Evolutionary conservation across 1,140 invertebrate genomes (phyloP), one percentile per base, ranked within the genome.

Genomic region (Drosophila lacteicornis): DNA sequence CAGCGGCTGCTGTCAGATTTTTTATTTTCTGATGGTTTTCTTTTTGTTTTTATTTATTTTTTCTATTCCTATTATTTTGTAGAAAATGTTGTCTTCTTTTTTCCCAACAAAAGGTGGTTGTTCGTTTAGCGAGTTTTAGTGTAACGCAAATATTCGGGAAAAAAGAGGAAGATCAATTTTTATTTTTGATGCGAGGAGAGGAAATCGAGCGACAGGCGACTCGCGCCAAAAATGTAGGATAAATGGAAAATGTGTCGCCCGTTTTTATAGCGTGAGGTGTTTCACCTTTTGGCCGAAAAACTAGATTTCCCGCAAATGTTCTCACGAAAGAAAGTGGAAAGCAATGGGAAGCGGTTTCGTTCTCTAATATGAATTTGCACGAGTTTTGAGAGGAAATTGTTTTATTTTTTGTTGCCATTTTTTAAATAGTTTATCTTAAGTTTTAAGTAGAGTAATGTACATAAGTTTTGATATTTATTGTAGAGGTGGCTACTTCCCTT

Each of bases 261-360:
- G 51, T 69, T 75, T 76, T 76, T 69, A 70, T 69, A 38, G 67
- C 49, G 19, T 57, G 80, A 75, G 83, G 83, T 87, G 71, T 87
- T 83, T 88, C 84, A 87, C 83, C 83, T 87, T 80, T 71, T 87
- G 67, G 58, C 79, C 70, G 67, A 62, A 73, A 30, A 82, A 68
- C 56, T 78, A 62, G 42, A 50, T 57, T n/a, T n/a, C 43, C 50
- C n/a, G 58, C 36, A 15, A 63, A 40, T 47, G 33, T 27, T 5
- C 36, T 56, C 36, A 22, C 53, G 13, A 51, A 46, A 15, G 15
- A 47, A 46, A 12, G 22, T 38, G 59, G 40, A 12, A 15, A 47
- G 57, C 27, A 22, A 15, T 30, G 36, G 36, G 17, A 13, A 49
- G 25, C 15, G 33, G 7, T n/a, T 1, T 17, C 3, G 2, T 19